These are phyloP conservation scores for Pitta sordida DNA, from an alignment of 2,113 vertebrate genomes.

Conservation along the genomic window DNA sequence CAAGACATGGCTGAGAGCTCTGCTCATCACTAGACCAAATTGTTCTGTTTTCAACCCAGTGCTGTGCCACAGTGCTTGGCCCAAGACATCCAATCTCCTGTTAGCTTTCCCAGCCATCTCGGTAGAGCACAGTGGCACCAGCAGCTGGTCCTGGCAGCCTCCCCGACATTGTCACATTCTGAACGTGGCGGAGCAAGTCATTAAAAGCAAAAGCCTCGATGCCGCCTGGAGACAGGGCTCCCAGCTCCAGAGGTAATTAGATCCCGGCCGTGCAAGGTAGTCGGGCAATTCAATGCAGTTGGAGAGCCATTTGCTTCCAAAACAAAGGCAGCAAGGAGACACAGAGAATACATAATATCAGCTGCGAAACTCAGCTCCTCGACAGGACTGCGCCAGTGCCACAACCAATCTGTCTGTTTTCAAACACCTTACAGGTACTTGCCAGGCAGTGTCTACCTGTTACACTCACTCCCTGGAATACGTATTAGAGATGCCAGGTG, in stretches of 20 bases:
- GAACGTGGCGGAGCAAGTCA: not conserved
- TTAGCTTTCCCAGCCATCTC: not conserved
- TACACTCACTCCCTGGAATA: not conserved
- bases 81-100: not conserved
- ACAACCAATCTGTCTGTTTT: not conserved
- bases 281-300: slow-evolving; percentile 40
- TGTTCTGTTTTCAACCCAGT: not conserved
- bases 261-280: slow-evolving; percentile 28
- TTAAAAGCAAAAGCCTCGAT: slow-evolving; percentile 34
- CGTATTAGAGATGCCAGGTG: not conserved
- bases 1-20: not conserved
- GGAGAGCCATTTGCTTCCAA: slow-evolving; percentile 31
- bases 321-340: not conserved
- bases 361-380: not conserved
- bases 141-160: slow-evolving; percentile 4
- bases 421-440: not conserved
- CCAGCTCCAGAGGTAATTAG: slow-evolving; percentile 52
- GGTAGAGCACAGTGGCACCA: not conserved
- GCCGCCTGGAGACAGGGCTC: not conserved
- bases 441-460: not conserved
- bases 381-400: not conserved
- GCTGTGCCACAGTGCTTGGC: not conserved
- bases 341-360: not conserved
- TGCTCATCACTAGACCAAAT: not conserved
- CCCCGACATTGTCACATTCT: slow-evolving; percentile 6